phyloP scores from a whole-genome alignment of 1,140 invertebrate genomes.

The Conus betulinus region DNA sequence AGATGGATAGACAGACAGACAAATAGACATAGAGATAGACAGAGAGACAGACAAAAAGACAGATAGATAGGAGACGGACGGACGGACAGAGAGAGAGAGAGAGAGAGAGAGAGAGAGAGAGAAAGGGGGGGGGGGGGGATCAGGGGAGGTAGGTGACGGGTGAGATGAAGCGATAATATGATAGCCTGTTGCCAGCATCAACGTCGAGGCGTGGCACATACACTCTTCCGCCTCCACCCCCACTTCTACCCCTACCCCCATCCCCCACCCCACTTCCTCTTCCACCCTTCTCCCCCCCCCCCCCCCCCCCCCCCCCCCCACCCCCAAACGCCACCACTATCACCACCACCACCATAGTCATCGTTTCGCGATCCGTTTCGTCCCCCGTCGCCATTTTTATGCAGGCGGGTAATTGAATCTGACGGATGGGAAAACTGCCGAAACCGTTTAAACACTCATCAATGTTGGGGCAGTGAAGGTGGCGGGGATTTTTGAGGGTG shows the following conservation, averaged over 20 bases:
- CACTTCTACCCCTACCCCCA: not conserved
- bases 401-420: conserved; percentile 23
- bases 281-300: not conserved
- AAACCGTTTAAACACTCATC: conserved; percentile 27
- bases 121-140: not conserved
- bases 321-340: not conserved
- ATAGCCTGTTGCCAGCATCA: not conserved
- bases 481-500: not conserved
- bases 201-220: no score
- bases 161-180: not conserved
- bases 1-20: no score
- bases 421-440: conserved; percentile 25
- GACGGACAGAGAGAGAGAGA: no score
- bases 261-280: not conserved
- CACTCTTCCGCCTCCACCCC: no score
- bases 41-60: no score
- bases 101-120: no score
- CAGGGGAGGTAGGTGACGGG: not conserved
- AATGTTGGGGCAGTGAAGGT: conserved; percentile 6
- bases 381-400: conserved; percentile 7
- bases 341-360: not conserved
- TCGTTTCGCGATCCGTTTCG: not conserved
- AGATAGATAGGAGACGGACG: no score
- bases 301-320: not conserved
- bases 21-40: no score